Evolutionary conservation across 1,140 invertebrate genomes (phyloP).

Genomic region (Phthorimaea operculella): DNA sequence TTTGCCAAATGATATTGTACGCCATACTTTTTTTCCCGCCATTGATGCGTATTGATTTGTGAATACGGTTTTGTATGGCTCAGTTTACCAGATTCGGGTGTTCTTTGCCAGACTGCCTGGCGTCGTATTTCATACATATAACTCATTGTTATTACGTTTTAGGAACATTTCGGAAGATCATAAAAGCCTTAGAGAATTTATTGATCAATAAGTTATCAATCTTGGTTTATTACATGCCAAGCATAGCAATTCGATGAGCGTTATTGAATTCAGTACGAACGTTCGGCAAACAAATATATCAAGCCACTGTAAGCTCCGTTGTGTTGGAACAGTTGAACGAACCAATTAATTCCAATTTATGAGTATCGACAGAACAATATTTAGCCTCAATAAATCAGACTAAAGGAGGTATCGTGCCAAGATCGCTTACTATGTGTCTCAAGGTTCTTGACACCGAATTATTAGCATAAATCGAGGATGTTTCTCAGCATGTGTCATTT

Average conservation of each 20-base stretch:
- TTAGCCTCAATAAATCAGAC: too few species aligned
- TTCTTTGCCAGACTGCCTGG: not conserved
- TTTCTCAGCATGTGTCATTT: not conserved
- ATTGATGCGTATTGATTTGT: conserved; percentile 45
- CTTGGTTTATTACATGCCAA: too few species aligned
- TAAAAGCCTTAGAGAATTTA: too few species aligned
- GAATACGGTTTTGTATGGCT: conserved; percentile 14
- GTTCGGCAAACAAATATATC: too few species aligned
- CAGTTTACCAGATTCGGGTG: not conserved
- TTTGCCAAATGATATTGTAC: conserved; percentile 33
- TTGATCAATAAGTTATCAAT: too few species aligned
- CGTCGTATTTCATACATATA: conserved; percentile 24
- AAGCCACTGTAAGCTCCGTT: too few species aligned
- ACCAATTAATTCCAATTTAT: too few species aligned
- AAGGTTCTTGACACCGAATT: not conserved
- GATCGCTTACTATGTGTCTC: not conserved
- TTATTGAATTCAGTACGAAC: too few species aligned
- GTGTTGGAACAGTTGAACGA: too few species aligned
- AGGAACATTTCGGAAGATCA: too few species aligned
- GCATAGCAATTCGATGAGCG: too few species aligned
- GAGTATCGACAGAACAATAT: too few species aligned
- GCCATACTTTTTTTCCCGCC: conserved; percentile 11
- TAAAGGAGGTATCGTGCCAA: not conserved
- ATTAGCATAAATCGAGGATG: not conserved
- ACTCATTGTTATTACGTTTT: conserved; percentile 7